phyloP scores from a whole-genome alignment of 2,888 invertebrate genomes.

The Hoplodrina ambigua region DNA sequence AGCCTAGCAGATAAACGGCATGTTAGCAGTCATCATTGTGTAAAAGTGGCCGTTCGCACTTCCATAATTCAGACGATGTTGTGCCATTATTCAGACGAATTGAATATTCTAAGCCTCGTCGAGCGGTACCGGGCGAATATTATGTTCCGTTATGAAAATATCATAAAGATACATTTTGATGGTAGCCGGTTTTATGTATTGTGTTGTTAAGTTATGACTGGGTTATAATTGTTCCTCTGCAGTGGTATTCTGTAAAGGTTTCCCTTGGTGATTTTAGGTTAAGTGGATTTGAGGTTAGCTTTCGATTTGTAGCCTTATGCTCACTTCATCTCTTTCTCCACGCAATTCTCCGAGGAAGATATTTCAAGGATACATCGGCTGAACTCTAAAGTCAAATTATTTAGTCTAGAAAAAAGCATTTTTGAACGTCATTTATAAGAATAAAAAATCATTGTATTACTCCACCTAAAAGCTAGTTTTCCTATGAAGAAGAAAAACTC shows the following conservation, averaged over 20 bases:
- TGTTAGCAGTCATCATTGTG: constrained; percentile 57
- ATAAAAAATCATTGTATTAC: too few species aligned
- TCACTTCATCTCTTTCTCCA: too few species aligned
- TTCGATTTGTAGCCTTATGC: too few species aligned
- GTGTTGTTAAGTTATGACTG: not conserved
- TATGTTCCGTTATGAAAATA: constrained; percentile 67
- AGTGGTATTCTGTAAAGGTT: not conserved
- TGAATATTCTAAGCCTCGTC: constrained; percentile 72
- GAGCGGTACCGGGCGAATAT: constrained; percentile 44
- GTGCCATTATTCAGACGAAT: constrained; percentile 74
- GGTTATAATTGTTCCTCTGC: not conserved
- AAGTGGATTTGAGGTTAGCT: not conserved
- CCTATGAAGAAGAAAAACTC: too few species aligned
- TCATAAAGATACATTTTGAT: constrained; percentile 65
- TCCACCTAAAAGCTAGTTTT: too few species aligned
- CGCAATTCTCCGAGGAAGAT: too few species aligned
- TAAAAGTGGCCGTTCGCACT: constrained; percentile 61
- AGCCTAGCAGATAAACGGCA: constrained; percentile 58
- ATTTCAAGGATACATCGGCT: too few species aligned
- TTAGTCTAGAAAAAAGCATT: too few species aligned
- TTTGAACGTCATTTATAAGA: too few species aligned
- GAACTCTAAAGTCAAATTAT: too few species aligned
- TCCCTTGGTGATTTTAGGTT: not conserved
- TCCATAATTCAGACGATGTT: constrained; percentile 72
- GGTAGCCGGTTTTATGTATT: constrained; percentile 28